These are phyloP conservation scores for Oreochromis mossambicus DNA, from an alignment of 2,797 vertebrate species.

Conservation along the genomic window DNA sequence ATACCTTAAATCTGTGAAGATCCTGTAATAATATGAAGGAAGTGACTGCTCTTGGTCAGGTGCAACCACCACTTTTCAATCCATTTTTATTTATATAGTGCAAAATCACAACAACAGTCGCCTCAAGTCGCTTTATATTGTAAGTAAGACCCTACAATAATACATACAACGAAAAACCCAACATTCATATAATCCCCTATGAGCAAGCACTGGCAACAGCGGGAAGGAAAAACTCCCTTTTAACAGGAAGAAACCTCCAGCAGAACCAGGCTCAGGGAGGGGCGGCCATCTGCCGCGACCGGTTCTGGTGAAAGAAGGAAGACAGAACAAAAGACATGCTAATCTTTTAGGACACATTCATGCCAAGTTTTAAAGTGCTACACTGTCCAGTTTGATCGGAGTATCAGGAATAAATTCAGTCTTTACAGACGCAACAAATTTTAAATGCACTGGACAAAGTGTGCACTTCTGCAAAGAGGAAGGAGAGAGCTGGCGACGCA, in stretches of 20 bases:
- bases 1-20: not conserved
- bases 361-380: not conserved
- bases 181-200: fast-evolving
- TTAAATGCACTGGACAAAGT: not conserved
- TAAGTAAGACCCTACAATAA: not conserved
- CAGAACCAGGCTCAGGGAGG: not conserved
- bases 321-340: not conserved
- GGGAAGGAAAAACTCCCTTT: not conserved
- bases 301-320: not conserved
- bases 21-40: not conserved
- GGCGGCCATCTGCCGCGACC: not conserved
- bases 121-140: not conserved
- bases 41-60: not conserved
- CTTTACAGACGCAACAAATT: not conserved
- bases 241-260: not conserved
- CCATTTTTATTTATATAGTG: not conserved
- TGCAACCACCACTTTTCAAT: not conserved
- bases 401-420: not conserved
- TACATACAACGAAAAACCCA: not conserved
- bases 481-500: not conserved
- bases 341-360: not conserved
- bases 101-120: not conserved
- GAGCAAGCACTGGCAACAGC: not conserved
- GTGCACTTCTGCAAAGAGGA: not conserved
- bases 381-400: not conserved